These are phyloP conservation scores for Agelas oroides DNA, from an alignment of 37 sponge, comb jelly and placozoan genomes.

Conservation along the genomic window DNA sequence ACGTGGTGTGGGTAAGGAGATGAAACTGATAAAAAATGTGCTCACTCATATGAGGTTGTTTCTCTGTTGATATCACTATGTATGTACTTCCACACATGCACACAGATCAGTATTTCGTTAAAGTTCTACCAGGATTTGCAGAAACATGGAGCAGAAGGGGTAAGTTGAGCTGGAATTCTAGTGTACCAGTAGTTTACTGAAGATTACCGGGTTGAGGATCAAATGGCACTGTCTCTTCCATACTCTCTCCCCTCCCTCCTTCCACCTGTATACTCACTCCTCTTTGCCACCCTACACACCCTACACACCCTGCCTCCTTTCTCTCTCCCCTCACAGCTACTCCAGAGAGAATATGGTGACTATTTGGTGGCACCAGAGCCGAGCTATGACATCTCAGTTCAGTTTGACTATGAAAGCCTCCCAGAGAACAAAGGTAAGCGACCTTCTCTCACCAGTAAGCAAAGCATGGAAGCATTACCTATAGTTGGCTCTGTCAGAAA, in stretches of 20 bases:
- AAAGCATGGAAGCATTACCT: not conserved
- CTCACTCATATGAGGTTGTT: not conserved
- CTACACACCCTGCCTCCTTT: not conserved
- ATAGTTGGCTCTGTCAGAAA: not conserved
- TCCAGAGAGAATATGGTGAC: conserved; percentile 76
- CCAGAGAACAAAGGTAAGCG: conserved; percentile 84
- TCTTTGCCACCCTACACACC: no score
- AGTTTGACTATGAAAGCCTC: conserved; percentile 85
- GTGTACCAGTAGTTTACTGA: no score
- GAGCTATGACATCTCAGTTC: conserved; percentile 87
- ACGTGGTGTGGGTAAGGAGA: no score
- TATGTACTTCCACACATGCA: not conserved
- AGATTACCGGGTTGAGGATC: no score
- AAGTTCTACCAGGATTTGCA: conserved; percentile 91
- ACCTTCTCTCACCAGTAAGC: no score
- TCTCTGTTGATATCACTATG: conserved; percentile 14
- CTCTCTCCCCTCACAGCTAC: conserved; percentile 51
- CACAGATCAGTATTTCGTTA: conserved; percentile 87
- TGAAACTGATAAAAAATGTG: no score
- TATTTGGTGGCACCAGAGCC: conserved; percentile 63
- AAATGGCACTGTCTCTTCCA: not conserved
- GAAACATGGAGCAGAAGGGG: conserved; percentile 87
- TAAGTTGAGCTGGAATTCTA: conserved; percentile 36
- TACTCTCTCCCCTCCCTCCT: no score
- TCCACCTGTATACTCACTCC: no score